These are phyloP conservation scores for Aphelenchoides fujianensis DNA, from an alignment of 1,140 invertebrate species.

Conservation along the genomic window DNA sequence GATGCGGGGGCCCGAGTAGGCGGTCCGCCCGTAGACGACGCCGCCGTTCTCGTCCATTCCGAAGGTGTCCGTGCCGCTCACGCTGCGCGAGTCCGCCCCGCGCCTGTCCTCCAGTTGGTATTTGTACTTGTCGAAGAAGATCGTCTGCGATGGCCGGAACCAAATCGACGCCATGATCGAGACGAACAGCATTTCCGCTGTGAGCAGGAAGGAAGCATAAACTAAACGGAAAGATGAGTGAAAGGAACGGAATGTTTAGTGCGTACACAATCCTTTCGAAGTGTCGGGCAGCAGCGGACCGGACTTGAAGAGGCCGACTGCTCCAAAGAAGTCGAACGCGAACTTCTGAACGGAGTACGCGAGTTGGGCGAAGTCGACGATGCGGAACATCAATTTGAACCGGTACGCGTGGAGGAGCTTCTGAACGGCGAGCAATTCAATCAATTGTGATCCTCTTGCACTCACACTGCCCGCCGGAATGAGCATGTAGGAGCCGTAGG, in stretches of 20 bases:
- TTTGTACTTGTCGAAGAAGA: conserved; percentile 32
- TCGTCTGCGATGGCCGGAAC: conserved; percentile 36
- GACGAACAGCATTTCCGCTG: conserved; percentile 54
- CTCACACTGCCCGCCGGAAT: too few relatives aligned
- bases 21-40: too few relatives aligned
- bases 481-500: conserved; percentile 56
- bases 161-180: conserved; percentile 42
- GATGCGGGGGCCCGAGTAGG: neutral
- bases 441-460: too few relatives aligned
- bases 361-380: conserved; percentile 54
- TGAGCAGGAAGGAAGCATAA: conserved; percentile 49
- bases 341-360: conserved; percentile 56
- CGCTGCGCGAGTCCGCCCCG: too few relatives aligned
- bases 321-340: conserved; percentile 53
- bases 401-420: conserved; percentile 32
- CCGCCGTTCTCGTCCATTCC: too few relatives aligned
- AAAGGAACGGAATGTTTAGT: conserved; percentile 25
- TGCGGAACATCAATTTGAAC: conserved; percentile 50
- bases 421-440: too few relatives aligned
- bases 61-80: too few relatives aligned
- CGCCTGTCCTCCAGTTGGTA: too few relatives aligned
- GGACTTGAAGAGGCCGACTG: conserved; percentile 40
- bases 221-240: neutral
- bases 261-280: conserved; percentile 56
- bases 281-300: conserved; percentile 39